These are phyloP conservation scores for Ceratothoa steindachneri DNA, from an alignment of 2,888 invertebrate genomes.

Conservation along the genomic window DNA sequence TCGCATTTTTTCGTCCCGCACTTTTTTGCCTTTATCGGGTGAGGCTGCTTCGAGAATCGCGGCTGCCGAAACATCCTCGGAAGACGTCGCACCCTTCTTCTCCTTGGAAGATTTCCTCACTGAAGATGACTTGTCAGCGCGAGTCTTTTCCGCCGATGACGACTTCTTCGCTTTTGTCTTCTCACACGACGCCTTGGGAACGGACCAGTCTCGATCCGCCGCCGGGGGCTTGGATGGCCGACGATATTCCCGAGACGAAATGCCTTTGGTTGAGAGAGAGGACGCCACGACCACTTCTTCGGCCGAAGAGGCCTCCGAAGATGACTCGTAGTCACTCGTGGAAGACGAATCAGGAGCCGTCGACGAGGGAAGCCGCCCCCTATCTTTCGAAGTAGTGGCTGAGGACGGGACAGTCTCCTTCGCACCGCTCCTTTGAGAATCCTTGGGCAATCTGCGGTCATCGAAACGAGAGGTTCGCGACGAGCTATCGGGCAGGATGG, in stretches of 20 bases:
- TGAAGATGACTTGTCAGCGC: background rate
- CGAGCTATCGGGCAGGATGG: background rate
- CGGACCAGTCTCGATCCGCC: background rate
- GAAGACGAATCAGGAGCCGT: background rate
- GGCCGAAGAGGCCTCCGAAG: background rate
- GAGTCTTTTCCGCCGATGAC: background rate
- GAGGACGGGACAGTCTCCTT: background rate
- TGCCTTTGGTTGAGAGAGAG: background rate
- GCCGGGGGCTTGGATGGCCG: background rate
- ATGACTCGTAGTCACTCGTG: conserved; percentile 2
- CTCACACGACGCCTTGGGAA: background rate
- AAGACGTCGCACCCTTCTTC: background rate
- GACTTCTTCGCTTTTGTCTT: background rate
- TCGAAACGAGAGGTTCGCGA: background rate
- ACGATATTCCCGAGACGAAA: background rate
- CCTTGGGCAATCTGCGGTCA: background rate
- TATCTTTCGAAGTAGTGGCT: background rate
- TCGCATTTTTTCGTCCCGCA: background rate
- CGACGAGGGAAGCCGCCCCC: background rate
- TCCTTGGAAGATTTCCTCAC: background rate
- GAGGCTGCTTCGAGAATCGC: background rate
- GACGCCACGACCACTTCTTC: background rate
- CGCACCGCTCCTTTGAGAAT: background rate
- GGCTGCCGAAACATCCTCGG: background rate
- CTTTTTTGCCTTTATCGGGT: background rate